phyloP scores from a whole-genome alignment of 1,140 invertebrate genomes.

The Leptonema lineaticorne region DNA sequence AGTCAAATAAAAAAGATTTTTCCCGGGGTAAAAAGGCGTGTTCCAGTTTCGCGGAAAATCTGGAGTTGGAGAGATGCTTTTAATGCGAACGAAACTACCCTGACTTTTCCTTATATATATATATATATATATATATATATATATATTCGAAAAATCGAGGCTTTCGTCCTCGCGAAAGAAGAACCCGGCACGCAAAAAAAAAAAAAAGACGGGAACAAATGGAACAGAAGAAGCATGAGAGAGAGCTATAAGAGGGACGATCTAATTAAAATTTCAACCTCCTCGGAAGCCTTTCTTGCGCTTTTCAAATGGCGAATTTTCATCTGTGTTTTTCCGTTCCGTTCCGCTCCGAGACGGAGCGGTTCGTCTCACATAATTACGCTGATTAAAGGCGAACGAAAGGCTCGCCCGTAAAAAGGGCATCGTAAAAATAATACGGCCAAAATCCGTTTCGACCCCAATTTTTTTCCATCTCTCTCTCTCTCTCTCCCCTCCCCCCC shows the following conservation, averaged over 20 bases:
- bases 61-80: no score
- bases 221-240: neutral
- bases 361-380: constrained; percentile 18
- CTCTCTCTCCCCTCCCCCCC: no score
- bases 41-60: neutral
- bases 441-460: neutral
- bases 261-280: constrained; percentile 16
- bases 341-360: no score
- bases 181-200: no score
- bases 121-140: no score
- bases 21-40: neutral
- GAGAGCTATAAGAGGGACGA: neutral
- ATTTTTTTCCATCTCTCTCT: no score
- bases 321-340: constrained; percentile 7
- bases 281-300: neutral
- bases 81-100: no score
- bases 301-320: constrained; percentile 6
- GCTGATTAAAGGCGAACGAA: constrained; percentile 3
- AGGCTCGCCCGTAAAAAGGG: neutral
- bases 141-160: no score
- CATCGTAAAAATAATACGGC: neutral
- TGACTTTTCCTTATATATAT: no score
- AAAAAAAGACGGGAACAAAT: neutral
- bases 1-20: constrained; percentile 13
- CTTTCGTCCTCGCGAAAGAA: no score